Evolutionary conservation across 2,797 vertebrate species (phyloP), one percentile per base, ranked within the genome.

Genomic region (Mionectes olivaceus): DNA sequence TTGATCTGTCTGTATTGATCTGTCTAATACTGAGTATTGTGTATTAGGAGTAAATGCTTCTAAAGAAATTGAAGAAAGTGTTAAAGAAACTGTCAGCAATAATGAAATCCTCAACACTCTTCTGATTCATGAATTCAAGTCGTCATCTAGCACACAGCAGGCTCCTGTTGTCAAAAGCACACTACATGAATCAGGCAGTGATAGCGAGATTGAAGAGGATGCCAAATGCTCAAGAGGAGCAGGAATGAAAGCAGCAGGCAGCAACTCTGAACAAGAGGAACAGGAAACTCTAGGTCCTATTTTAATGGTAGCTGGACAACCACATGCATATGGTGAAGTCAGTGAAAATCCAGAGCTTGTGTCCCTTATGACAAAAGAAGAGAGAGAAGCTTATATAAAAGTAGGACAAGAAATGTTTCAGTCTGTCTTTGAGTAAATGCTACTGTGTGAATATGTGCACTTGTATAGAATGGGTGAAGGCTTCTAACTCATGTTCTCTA

Each of bases 31-130:
- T 39, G n/a, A 4, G 13, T 53, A 15, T 50, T 78, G 22, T 86
- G 7, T 69, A 37, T 44, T 69, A 96, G 95, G 65, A 86, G 25
- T 71, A 74, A 91, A 53, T 39, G 19, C 55, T 84, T 78, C 69
- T 53, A 78, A 92, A 73, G 64, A 78, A 87, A 69, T 39, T 5
- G 77, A 94, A 53, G 85, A 85, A 92, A 89, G 33, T 27, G 11
- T 59, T 63, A 77, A 93, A 77, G 93, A 89, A 78, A 83, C 43
- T 12, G 24, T 52, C 46, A n/a, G 33, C 1, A 59, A 95, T 30
- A 92, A 91, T 19, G 97, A 97, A 94, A 95, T 97, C n/a, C 91
- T 97, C n/a, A 94, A 87, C 83, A 97, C 93, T 53, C 97, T 98
- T 47, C 86, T 98, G 47, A 95, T 96, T 37, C 88, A 97, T 27